Evolutionary conservation across 2,113 vertebrate genomes (phyloP).

Genomic region (Lophochroa leadbeateri): DNA sequence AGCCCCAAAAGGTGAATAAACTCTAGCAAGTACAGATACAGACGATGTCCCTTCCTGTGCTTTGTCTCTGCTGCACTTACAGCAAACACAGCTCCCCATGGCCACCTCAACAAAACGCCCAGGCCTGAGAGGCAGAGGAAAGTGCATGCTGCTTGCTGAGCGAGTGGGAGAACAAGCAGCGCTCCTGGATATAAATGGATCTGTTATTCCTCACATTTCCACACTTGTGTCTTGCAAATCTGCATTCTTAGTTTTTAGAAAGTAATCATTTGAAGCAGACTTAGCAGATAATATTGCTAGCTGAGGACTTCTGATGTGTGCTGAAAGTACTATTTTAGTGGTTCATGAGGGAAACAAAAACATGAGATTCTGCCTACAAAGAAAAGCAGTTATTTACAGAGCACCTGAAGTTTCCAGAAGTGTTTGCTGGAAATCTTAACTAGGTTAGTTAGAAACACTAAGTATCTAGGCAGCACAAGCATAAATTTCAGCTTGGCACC

Average conservation of each 20-base stretch:
- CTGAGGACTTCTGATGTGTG: neutral
- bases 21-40: neutral
- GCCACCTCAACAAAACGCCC: neutral
- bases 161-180: neutral
- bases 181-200: neutral
- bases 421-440: neutral
- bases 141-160: neutral
- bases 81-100: neutral
- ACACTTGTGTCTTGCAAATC: neutral
- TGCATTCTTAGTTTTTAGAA: neutral
- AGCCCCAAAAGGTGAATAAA: neutral
- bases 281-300: neutral
- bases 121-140: neutral
- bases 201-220: slow-evolving; percentile 7
- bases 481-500: neutral
- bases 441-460: neutral
- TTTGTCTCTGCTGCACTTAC: neutral
- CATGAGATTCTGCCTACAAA: neutral
- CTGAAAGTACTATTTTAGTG: neutral
- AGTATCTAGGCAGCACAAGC: neutral
- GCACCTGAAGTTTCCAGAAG: neutral
- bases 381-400: neutral
- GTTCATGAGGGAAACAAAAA: neutral
- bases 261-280: neutral
- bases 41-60: neutral